These are phyloP conservation scores for Acanthacorydalis orientalis DNA, from an alignment of 2,888 invertebrate genomes.

Conservation along the genomic window DNA sequence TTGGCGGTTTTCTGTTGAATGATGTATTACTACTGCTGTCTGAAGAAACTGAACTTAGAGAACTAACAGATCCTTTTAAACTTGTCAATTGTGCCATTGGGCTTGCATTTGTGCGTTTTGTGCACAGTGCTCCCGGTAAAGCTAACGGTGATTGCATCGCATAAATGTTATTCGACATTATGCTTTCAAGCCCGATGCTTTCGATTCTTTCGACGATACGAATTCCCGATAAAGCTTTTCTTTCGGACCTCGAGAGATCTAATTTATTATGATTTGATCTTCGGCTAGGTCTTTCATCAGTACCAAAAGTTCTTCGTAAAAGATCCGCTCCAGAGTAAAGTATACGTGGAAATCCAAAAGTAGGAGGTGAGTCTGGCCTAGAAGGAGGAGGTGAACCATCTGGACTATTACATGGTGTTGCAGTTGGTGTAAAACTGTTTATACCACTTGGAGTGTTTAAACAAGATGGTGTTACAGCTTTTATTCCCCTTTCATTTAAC, in stretches of 20 bases:
- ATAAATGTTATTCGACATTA: conserved; percentile 42
- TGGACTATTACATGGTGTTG: conserved; percentile 78
- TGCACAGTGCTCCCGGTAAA: conserved; percentile 41
- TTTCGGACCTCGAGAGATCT: conserved; percentile 21
- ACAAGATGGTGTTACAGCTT: conserved; percentile 52
- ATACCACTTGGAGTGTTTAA: conserved; percentile 44
- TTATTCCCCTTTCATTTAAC: conserved; percentile 61
- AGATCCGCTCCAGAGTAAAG: conserved; percentile 48
- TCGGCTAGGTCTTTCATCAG: conserved; percentile 7
- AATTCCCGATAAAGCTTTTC: conserved; percentile 29
- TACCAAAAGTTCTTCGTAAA: conserved; percentile 40
- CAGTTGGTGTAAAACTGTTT: conserved; percentile 59
- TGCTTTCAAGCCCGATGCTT: conserved; percentile 46
- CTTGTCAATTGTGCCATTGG: conserved; percentile 69
- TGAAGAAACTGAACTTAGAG: conserved; percentile 3
- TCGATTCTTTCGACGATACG: conserved; percentile 48
- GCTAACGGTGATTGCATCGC: conserved; percentile 40
- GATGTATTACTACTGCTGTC: conserved; percentile 10
- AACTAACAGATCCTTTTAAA: conserved; percentile 32
- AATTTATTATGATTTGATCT: conserved; percentile 21
- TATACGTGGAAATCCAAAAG: conserved; percentile 33
- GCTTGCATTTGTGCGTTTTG: conserved; percentile 44
- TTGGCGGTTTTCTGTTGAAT: conserved; percentile 6
- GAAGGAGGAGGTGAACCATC: conserved; percentile 43
- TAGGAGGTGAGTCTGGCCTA: conserved; percentile 38